Evolutionary conservation across 2,888 invertebrate genomes (phyloP), one percentile per base, ranked within the genome.

Genomic region (Beris chalybata): DNA sequence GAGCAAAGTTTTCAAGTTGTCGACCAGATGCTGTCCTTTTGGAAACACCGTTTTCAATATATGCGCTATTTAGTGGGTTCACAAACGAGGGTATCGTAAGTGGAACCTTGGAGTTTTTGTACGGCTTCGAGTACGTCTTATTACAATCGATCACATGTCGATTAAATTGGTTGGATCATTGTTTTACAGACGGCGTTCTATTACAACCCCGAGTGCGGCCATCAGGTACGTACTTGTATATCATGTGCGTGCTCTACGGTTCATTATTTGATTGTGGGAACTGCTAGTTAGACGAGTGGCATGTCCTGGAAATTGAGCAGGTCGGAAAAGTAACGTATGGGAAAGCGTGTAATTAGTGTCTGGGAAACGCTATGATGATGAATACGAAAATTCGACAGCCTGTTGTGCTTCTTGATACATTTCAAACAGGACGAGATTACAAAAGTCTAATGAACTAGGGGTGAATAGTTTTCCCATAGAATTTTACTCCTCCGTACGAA

Each of bases 81-180:
- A 38, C 5, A 38, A 38, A 38, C 58, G 31, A 59, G 48, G 58
- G 58, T 47, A 59, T 15, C 31, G 12, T 31, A 59, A 59, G 52
- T 52, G 29, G n/a, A 31, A 54, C 43, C 13, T 13, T 11, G 38
- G 30, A 31, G 50, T 61, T 52, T 15, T 56, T 52, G 52, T 38
- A 11, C 29, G 52, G 38, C 30, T 38, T 61, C 50, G 38, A 61
- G 61, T 61, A 44, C 52, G 61, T 50, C 61, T 52, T 52, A 22
- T 30, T 61, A 9, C 38, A 38, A 61, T 61, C 52, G 61, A 61
- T 61, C 61, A 61, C 61, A 61, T 61, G 61, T 61, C 61, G 61
- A 61, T 61, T 43, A 61, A 50, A 50, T 61, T 61, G 38, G 50
- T 61, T 22, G 12, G 22, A 43, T 38, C 52, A 52, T 61, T 61